A percentile compares a stretch with the other conserved stretches of the same genome.
Evolutionary conservation across 1,140 invertebrate species (phyloP).

Genomic region (Apocrypta bakeri): DNA sequence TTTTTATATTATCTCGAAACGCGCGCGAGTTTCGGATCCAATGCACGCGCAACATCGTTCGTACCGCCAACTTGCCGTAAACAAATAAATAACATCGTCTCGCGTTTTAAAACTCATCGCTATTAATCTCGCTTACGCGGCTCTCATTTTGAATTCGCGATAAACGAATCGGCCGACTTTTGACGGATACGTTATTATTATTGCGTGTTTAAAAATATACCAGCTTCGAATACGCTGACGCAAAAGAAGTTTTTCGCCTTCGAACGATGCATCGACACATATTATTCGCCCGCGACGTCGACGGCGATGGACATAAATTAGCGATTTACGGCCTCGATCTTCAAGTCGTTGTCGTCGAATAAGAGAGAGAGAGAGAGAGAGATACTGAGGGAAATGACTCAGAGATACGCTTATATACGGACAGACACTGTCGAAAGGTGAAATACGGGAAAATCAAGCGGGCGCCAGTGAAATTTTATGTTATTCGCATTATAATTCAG

Average conservation of each 20-base stretch:
- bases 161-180: slow-evolving; percentile 19
- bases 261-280: not conserved
- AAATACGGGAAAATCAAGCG: slow-evolving; percentile 19
- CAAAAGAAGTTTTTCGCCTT: slow-evolving; percentile 18
- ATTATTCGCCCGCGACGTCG: not conserved
- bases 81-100: slow-evolving; percentile 44
- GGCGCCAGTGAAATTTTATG: slow-evolving; percentile 1
- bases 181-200: slow-evolving; percentile 31
- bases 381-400: slow-evolving; percentile 23
- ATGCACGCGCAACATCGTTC: not conserved
- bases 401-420: slow-evolving; percentile 1
- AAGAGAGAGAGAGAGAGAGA: not conserved
- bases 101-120: slow-evolving; percentile 18
- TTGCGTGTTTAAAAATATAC: not conserved
- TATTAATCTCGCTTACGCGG: slow-evolving; percentile 39
- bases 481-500: slow-evolving; percentile 3
- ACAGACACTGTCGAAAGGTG: not conserved
- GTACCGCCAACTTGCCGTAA: too few species aligned
- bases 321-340: slow-evolving; percentile 43
- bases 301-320: slow-evolving; percentile 49
- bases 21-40: not conserved
- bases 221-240: not conserved
- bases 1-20: not conserved
- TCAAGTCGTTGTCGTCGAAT: not conserved
- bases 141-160: slow-evolving; percentile 16